Conservation (phyloP, 1,140 invertebrate genomes). For the Drosophila serrata region DNA sequence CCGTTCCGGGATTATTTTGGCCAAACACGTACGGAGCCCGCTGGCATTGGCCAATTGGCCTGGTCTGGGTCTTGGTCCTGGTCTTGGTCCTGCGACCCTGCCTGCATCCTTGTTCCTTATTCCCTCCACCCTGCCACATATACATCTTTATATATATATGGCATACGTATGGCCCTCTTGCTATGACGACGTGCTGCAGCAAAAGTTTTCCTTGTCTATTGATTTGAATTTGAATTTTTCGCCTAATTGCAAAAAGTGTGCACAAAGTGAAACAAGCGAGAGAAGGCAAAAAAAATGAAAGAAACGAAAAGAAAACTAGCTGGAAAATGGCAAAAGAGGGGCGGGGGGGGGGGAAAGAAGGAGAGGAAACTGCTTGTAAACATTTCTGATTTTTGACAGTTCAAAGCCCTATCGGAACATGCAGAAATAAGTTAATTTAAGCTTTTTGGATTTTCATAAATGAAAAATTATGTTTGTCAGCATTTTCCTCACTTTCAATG, state of each 20-base stretch:
- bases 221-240: slow-evolving; percentile 77
- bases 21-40: slow-evolving; percentile 69
- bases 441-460: slow-evolving; percentile 2
- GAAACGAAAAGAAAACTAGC: not conserved
- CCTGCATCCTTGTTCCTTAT: slow-evolving; percentile 4
- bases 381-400: slow-evolving; percentile 20
- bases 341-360: too few species aligned
- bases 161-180: slow-evolving; percentile 13
- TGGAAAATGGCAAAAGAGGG: slow-evolving; percentile 1
- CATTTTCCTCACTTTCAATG: not conserved
- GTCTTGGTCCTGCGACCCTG: slow-evolving; percentile 9
- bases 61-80: slow-evolving; percentile 29
- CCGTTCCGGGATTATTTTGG: slow-evolving; percentile 61
- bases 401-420: not conserved
- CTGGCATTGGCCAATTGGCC: slow-evolving; percentile 78
- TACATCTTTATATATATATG: not conserved
- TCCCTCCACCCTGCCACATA: not conserved
- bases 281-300: not conserved
- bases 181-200: slow-evolving; percentile 66
- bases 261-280: slow-evolving; percentile 40
- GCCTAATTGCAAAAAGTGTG: slow-evolving; percentile 67
- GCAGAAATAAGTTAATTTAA: not conserved
- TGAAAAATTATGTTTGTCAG: not conserved
- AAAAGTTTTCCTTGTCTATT: slow-evolving; percentile 71
- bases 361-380: too few species aligned